Percentiles rank a stretch among this genome's conserved stretches.
Evolutionary conservation across 2,888 invertebrate genomes (phyloP).

Genomic region (Lomographa bimaculata): DNA sequence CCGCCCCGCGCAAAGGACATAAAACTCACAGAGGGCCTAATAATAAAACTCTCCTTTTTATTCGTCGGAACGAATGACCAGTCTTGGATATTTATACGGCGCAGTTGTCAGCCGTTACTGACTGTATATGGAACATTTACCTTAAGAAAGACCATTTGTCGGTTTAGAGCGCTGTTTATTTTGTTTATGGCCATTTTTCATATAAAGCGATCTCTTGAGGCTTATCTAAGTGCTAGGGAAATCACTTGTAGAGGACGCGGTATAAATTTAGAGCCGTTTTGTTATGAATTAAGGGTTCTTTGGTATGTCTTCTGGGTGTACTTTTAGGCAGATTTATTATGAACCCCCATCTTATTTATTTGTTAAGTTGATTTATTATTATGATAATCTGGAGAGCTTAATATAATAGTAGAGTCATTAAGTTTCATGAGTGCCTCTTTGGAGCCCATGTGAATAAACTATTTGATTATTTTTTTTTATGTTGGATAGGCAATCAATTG

Average conservation of each 20-base stretch:
- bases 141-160: constrained; percentile 37
- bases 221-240: constrained; percentile 28
- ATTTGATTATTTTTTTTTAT: too few relatives aligned
- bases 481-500: too few relatives aligned
- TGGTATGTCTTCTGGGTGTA: constrained; percentile 12
- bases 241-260: constrained; percentile 26
- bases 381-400: too few relatives aligned
- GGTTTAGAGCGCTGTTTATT: constrained; percentile 34
- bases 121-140: constrained; percentile 38
- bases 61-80: constrained; percentile 47
- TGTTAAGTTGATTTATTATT: too few relatives aligned
- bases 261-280: constrained; percentile 26
- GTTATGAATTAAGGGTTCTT: constrained; percentile 22
- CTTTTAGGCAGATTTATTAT: too few relatives aligned
- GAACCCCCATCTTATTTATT: not conserved
- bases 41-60: constrained; percentile 63
- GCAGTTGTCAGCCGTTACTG: constrained; percentile 41
- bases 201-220: constrained; percentile 27
- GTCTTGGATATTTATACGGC: constrained; percentile 42
- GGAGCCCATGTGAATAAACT: too few relatives aligned
- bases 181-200: constrained; percentile 32
- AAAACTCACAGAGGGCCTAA: constrained; percentile 56
- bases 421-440: too few relatives aligned
- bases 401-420: too few relatives aligned
- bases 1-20: constrained; percentile 51